Conservation (phyloP, 2,113 vertebrate genomes). For the Erpornis zantholeuca region DNA sequence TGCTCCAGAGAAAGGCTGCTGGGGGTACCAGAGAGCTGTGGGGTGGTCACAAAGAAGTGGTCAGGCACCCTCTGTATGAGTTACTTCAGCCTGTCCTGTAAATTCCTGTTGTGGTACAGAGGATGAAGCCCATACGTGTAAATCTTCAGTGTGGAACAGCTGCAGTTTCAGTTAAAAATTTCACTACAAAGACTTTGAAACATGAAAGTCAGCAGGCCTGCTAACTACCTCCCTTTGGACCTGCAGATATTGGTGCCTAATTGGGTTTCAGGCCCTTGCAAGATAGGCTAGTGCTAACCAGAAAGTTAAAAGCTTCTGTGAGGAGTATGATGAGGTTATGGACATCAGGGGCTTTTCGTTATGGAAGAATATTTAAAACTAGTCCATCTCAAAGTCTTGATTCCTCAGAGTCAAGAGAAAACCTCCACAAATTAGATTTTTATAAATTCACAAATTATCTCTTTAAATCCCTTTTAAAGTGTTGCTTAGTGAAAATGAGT, state of each 20-base stretch:
- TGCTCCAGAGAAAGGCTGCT: background rate
- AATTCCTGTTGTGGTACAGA: background rate
- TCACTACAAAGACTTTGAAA: background rate
- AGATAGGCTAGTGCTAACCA: background rate
- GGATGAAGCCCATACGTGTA: background rate
- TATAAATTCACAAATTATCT: background rate
- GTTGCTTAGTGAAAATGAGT: background rate
- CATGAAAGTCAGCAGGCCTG: background rate
- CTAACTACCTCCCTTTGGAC: background rate
- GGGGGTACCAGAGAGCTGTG: background rate
- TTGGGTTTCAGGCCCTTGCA: background rate
- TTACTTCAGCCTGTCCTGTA: background rate
- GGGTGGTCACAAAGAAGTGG: rapidly evolving
- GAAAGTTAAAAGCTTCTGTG: background rate
- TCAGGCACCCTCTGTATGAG: background rate
- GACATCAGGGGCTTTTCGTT: background rate
- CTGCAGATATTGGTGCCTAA: background rate
- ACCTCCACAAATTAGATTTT: background rate
- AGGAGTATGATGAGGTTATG: background rate
- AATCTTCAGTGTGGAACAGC: background rate
- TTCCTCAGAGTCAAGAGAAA: background rate
- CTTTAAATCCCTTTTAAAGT: background rate
- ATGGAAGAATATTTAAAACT: background rate
- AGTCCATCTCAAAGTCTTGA: background rate
- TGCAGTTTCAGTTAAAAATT: background rate